Base-by-base conservation (phyloP, 1,140 invertebrate species). In the Drosophila bocki region DNA sequence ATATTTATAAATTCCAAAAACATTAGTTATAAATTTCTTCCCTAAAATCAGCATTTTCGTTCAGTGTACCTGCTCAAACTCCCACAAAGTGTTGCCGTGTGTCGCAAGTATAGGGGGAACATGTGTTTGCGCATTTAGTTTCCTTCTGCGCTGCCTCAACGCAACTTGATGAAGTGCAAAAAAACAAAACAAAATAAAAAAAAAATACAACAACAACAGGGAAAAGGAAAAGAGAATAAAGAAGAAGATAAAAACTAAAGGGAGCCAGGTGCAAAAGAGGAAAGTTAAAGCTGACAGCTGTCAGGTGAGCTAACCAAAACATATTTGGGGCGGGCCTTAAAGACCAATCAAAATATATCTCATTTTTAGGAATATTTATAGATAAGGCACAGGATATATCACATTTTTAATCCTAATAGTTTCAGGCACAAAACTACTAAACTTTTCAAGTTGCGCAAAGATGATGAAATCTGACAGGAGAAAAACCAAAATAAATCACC, bases 71-170 rank as follows among this genome's bases (percentile, higher is more conserved):
- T 9, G 19, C n/a, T 47, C 37, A 29, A 48, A n/a, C 54, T 63
- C 51, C 56, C 11, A 39, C 48, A 58, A 54, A 63, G 33, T 65
- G 54, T 41, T 57, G 53, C 53, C 54, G 61, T 59, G 64, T 61
- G 64, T 61, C 62, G 75, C 45, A 48, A 65, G 64, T 72, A 57
- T 71, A 67, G 67, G 60, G 70, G 71, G 75, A 86, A 86, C 82
- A 86, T 87, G 83, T 86, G 82, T 86, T 86, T 82, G 79, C 79
- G 83, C 82, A 82, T 86, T 86, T 79, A 87, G 79, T 81, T 85
- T 67, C 57, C 81, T 64, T 64, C 45, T 54, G 29, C 50, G 41
- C 41, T 44, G 44, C 58, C 69, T 67, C 78, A 63, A 85, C 77
- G 71, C 82, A 72, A 69, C 67, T 85, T 86, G 78, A 85, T 82